Evolutionary conservation across 2,888 invertebrate genomes (phyloP).

Genomic region (Elaeidobius kamerunicus): DNA sequence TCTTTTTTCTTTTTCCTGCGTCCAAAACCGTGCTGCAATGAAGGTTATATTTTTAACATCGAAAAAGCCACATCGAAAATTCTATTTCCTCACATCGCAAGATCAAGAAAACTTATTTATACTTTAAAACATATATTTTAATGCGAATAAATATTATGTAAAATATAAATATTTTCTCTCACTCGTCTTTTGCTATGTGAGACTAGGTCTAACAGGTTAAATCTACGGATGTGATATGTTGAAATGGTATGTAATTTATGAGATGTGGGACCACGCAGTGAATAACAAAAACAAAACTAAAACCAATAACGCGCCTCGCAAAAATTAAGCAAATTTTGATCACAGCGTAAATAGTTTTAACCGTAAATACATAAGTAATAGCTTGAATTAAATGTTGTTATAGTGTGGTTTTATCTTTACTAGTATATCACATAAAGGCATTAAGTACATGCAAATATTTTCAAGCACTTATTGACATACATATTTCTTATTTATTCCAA

Average conservation of each 20-base stretch:
- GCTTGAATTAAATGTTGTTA: no score
- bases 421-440: constrained; percentile 23
- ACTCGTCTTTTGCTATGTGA: no score
- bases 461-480: constrained; percentile 20
- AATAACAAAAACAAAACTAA: constrained; percentile 25
- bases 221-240: constrained; percentile 24
- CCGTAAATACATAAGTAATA: no score
- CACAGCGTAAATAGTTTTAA: not conserved
- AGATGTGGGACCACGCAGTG: constrained; percentile 15
- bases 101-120: constrained; percentile 12
- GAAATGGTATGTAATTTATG: constrained; percentile 20
- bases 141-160: no score
- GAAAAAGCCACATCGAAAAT: constrained; percentile 42
- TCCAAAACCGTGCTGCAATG: constrained; percentile 87
- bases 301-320: constrained; percentile 32
- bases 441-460: constrained; percentile 20
- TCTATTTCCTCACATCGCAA: constrained; percentile 22
- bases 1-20: constrained; percentile 98
- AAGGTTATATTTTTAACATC: constrained; percentile 51
- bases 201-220: no score
- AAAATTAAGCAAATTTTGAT: constrained; percentile 28
- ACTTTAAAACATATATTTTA: not conserved
- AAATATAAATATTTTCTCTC: no score
- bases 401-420: constrained; percentile 29
- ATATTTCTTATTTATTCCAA: constrained; percentile 9